These are phyloP conservation scores for Chalcis sispes DNA, from an alignment of 2,888 invertebrate genomes.

Conservation along the genomic window DNA sequence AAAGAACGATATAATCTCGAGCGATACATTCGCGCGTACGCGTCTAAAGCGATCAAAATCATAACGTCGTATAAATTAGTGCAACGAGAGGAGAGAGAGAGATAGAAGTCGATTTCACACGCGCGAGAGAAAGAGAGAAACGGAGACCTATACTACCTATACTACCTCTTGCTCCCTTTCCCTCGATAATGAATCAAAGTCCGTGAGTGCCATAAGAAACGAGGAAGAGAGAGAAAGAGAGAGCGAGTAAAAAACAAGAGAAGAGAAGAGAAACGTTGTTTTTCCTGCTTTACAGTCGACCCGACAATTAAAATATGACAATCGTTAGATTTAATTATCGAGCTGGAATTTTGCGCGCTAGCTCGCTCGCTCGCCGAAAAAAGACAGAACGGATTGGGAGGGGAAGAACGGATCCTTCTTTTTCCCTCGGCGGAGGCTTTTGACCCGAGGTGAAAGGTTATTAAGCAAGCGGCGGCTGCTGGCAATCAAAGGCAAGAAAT, in stretches of 20 bases:
- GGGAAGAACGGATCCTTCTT: conserved; percentile 5
- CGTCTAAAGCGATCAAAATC: conserved; percentile 17
- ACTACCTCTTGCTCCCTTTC: no score
- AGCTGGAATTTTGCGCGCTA: conserved; percentile 62
- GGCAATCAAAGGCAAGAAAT: conserved; percentile 67
- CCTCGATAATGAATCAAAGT: conserved; percentile 59
- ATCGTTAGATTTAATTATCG: conserved; percentile 75
- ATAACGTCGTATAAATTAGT: conserved; percentile 8
- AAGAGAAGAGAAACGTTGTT: neutral
- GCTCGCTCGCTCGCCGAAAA: conserved; percentile 18
- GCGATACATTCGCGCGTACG: neutral
- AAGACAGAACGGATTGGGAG: neutral
- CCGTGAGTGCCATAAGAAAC: conserved; percentile 31
- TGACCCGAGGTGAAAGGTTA: conserved; percentile 60
- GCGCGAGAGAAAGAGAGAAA: conserved; percentile 31
- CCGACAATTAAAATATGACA: conserved; percentile 75
- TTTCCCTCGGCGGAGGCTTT: conserved; percentile 38
- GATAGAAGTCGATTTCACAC: conserved; percentile 24
- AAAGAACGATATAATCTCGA: neutral
- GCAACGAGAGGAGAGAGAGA: no score
- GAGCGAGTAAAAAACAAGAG: conserved; percentile 39
- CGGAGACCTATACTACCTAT: no score
- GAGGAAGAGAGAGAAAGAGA: conserved; percentile 27
- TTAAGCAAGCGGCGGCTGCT: conserved; percentile 58
- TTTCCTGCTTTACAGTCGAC: conserved; percentile 27